Conservation (phyloP, 2,113 vertebrate species). For the Nerophis ophidion region DNA sequence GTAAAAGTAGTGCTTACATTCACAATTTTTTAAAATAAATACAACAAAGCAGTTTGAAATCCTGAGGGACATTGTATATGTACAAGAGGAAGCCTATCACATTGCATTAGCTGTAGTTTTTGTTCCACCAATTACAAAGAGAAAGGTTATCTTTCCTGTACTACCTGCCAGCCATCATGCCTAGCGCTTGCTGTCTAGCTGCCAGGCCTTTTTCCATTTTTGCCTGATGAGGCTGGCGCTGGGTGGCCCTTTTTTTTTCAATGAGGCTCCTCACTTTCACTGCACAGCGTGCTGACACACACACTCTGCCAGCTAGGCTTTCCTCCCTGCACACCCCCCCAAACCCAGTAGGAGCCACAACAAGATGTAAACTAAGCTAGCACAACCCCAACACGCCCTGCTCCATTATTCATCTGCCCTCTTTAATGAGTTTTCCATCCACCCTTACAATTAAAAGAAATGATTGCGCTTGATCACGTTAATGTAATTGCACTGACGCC, state of each 20-base stretch:
- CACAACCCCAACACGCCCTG: constrained; percentile 55
- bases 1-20: too few relatives aligned
- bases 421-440: constrained; percentile 76
- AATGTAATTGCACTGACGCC: constrained; percentile 26
- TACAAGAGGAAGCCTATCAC: constrained; percentile 28
- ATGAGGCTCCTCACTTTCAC: constrained; percentile 66
- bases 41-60: constrained; percentile 9
- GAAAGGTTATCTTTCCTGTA: constrained; percentile 43
- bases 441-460: constrained; percentile 59
- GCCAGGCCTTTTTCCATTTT: constrained; percentile 68
- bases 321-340: background rate
- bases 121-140: constrained; percentile 36
- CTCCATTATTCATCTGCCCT: constrained; percentile 68
- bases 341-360: constrained; percentile 8
- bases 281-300: constrained; percentile 25
- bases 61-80: constrained; percentile 20
- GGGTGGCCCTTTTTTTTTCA: constrained; percentile 32
- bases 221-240: constrained; percentile 61
- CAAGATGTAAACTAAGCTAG: constrained; percentile 70
- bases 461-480: constrained; percentile 43
- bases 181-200: constrained; percentile 37
- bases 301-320: constrained; percentile 9
- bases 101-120: constrained; percentile 24
- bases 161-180: constrained; percentile 28
- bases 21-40: too few relatives aligned